A percentile compares a stretch with the other conserved stretches of the same genome.
Evolutionary conservation across 2,113 vertebrate species (phyloP).

Genomic region (Hippolais icterina): DNA sequence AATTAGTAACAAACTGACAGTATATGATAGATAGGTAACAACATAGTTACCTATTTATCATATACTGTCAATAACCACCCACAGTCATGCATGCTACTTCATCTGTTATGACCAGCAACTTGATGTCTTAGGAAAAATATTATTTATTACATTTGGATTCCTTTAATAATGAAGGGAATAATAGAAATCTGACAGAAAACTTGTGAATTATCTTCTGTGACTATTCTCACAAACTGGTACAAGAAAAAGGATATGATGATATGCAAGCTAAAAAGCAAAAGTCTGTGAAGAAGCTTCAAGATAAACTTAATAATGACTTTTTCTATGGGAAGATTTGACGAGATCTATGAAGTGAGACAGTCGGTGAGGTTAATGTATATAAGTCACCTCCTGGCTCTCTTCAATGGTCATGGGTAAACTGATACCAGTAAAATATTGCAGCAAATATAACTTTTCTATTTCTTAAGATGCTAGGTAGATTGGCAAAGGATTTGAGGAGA

Average conservation of each 20-base stretch:
- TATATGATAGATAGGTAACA: not conserved
- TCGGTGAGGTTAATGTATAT: not conserved
- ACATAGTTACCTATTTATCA: not conserved
- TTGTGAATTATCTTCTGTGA: not conserved
- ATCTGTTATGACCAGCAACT: not conserved
- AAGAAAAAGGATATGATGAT: not conserved
- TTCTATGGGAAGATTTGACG: not conserved
- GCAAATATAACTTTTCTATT: not conserved
- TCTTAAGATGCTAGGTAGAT: not conserved
- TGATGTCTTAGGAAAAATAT: not conserved
- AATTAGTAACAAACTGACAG: not conserved
- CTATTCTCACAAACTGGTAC: not conserved
- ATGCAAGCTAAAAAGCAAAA: not conserved
- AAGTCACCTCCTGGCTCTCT: accelerated
- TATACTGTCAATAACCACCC: not conserved
- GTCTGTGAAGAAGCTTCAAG: not conserved
- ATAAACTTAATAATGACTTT: not conserved
- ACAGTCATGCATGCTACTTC: not conserved
- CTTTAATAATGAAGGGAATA: not conserved
- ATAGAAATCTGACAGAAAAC: not conserved
- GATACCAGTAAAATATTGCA: not conserved
- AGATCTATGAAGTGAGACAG: not conserved
- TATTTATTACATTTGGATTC: not conserved
- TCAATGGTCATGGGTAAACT: not conserved
- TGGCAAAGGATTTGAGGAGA: not conserved